phyloP scores from a whole-genome alignment of 2,113 vertebrate genomes.

The Nesoenas mayeri region DNA sequence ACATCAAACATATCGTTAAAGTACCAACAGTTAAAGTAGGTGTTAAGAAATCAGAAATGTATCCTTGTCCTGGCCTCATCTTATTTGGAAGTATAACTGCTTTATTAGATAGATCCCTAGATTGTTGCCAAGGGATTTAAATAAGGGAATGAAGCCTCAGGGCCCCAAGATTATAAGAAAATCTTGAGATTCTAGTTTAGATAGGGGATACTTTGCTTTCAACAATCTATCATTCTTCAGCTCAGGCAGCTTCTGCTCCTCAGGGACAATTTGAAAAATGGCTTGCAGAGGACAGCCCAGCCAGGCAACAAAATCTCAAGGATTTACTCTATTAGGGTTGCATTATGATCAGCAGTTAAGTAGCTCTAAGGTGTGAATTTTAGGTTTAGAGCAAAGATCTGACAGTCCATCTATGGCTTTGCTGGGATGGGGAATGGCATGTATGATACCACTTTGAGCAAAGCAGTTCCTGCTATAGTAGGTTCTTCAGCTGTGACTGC shows the following conservation, averaged over 20 bases:
- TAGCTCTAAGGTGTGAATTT: background rate
- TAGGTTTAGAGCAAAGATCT: background rate
- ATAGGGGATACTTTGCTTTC: background rate
- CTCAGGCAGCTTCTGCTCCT: background rate
- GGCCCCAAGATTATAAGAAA: background rate
- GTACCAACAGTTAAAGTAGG: background rate
- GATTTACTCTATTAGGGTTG: background rate
- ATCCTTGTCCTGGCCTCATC: background rate
- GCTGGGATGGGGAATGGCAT: background rate
- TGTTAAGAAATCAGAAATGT: background rate
- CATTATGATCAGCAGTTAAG: background rate
- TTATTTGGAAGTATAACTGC: background rate
- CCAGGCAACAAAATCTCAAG: background rate
- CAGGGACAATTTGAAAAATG: background rate
- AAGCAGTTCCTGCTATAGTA: background rate
- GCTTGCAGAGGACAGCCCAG: background rate
- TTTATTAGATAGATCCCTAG: background rate
- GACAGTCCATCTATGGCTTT: background rate
- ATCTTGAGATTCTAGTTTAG: background rate
- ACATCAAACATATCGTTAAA: background rate
- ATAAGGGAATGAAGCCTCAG: background rate
- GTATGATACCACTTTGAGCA: background rate
- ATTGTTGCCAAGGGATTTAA: background rate
- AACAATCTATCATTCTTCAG: background rate
- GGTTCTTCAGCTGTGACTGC: background rate